phyloP scores from a whole-genome alignment of 2,888 invertebrate genomes.

The Blastobasis adustella region DNA sequence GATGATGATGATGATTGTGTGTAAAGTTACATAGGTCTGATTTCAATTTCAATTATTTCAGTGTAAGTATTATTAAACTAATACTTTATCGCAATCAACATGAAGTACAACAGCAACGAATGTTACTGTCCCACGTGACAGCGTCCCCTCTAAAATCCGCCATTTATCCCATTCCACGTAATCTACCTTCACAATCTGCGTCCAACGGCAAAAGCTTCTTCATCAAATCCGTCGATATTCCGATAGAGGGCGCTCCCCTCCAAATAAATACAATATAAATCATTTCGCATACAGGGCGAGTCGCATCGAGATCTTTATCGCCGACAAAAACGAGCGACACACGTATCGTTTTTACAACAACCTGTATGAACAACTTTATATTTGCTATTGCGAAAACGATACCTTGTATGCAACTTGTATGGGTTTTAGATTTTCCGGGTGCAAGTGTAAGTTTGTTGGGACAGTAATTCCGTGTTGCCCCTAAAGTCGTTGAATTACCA shows the following conservation, averaged over 20 bases:
- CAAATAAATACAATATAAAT: constrained; percentile 48
- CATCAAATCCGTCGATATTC: constrained; percentile 15
- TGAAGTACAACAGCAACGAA: too few species aligned
- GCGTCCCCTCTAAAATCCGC: too few species aligned
- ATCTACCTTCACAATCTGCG: too few species aligned
- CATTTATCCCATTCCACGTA: too few species aligned
- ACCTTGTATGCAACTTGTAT: not conserved
- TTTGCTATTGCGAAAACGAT: not conserved
- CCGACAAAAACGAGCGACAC: constrained; percentile 35
- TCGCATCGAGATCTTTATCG: constrained; percentile 50
- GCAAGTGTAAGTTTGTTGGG: not conserved
- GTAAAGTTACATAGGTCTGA: too few species aligned
- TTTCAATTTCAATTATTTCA: too few species aligned
- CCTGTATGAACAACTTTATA: not conserved
- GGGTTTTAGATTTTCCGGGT: not conserved
- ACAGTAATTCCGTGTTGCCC: constrained; percentile 40
- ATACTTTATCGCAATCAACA: too few species aligned
- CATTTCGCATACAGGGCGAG: constrained; percentile 34
- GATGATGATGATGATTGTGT: too few species aligned
- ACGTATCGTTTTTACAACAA: constrained; percentile 46
- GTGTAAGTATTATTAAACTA: too few species aligned
- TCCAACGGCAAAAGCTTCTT: constrained; percentile 6
- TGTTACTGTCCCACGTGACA: too few species aligned
- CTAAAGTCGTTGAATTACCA: constrained; percentile 52
- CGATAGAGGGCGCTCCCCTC: constrained; percentile 29